These are phyloP conservation scores for Frankliniella fusca DNA, from an alignment of 2,888 invertebrate species.

Conservation along the genomic window DNA sequence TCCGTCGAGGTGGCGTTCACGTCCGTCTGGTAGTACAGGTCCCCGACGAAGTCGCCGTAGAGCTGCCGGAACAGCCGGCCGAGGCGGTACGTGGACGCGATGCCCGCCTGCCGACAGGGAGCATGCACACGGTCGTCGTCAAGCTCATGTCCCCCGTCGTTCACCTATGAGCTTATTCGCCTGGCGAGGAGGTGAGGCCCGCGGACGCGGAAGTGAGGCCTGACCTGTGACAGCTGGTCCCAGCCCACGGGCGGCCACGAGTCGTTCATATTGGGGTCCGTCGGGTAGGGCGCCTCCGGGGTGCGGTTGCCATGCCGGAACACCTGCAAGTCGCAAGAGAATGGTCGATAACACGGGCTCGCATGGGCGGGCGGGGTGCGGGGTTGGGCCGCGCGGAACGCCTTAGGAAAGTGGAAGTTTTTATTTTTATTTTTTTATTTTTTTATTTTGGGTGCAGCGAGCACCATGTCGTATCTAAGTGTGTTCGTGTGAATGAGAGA, in stretches of 20 bases:
- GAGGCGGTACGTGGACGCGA: slow-evolving; percentile 5
- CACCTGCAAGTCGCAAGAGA: not conserved
- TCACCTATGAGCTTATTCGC: not conserved
- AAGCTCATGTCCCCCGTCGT: not conserved
- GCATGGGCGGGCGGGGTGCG: not conserved
- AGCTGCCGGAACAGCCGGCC: not conserved
- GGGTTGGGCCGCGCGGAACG: not conserved
- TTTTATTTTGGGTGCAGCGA: no score
- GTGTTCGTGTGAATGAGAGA: no score
- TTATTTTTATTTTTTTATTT: no score
- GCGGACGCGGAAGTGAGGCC: not conserved
- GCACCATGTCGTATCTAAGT: no score
- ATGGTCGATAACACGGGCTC: not conserved
- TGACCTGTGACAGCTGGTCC: slow-evolving; percentile 4
- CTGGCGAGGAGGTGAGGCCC: not conserved
- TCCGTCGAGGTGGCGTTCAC: slow-evolving; percentile 15
- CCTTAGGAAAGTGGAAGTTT: not conserved
- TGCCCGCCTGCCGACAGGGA: not conserved
- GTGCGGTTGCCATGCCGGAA: slow-evolving; percentile 16
- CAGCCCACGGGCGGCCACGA: not conserved
- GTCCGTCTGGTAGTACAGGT: not conserved
- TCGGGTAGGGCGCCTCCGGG: not conserved
- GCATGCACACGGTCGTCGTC: not conserved
- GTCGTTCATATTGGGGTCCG: not conserved
- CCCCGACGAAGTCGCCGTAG: slow-evolving; percentile 2